A percentile compares a stretch with the other conserved stretches of the same genome.
These are phyloP conservation scores for Pelobates cultripes DNA, from an alignment of 2,797 vertebrate species.

Conservation along the genomic window DNA sequence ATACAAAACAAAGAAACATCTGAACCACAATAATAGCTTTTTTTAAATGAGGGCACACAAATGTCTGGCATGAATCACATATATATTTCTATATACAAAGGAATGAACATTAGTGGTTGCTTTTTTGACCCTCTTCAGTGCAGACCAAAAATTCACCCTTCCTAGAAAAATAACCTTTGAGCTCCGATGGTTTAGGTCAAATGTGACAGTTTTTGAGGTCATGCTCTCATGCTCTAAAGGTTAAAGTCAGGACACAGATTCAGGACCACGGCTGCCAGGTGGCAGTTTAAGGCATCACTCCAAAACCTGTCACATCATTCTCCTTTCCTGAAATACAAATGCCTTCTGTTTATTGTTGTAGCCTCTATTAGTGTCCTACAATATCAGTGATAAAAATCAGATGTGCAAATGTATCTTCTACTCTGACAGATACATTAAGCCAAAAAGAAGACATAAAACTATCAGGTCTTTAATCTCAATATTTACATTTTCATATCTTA, in stretches of 20 bases:
- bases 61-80: not conserved
- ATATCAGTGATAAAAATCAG: slow-evolving; percentile 18
- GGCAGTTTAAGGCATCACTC: slow-evolving; percentile 27
- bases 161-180: slow-evolving; percentile 25
- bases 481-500: not conserved
- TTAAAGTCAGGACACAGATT: slow-evolving; percentile 40
- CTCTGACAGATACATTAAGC: not conserved
- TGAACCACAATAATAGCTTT: not conserved
- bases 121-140: slow-evolving; percentile 11
- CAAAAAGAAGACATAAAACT: slow-evolving; percentile 1
- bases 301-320: slow-evolving; percentile 42
- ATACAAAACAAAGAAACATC: no score
- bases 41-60: not conserved
- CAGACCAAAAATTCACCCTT: slow-evolving; percentile 18
- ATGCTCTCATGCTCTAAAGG: slow-evolving; percentile 35
- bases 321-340: not conserved
- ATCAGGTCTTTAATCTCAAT: slow-evolving; percentile 17
- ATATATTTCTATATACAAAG: not conserved
- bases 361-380: slow-evolving; percentile 15
- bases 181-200: slow-evolving; percentile 6
- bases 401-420: not conserved
- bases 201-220: slow-evolving; percentile 34
- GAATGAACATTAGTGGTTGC: slow-evolving; percentile 9
- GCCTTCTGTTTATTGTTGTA: slow-evolving; percentile 29
- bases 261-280: slow-evolving; percentile 16